A percentile compares a stretch with the other conserved stretches of the same genome.
These are phyloP conservation scores for Porites lobata DNA, from an alignment of 92 coral and sea anemone species.

Conservation along the genomic window DNA sequence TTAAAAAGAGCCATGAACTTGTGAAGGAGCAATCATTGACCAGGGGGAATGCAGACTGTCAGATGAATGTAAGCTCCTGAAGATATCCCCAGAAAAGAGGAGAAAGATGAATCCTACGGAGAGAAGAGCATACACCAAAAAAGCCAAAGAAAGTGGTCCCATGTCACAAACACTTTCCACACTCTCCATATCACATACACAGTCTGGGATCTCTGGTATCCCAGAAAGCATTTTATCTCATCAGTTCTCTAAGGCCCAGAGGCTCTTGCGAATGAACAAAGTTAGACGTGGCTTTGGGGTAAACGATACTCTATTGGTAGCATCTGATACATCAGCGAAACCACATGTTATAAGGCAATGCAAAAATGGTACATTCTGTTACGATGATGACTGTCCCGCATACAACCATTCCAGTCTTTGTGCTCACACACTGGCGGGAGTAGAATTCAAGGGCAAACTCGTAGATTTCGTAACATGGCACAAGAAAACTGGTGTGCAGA, in stretches of 20 bases:
- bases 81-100: conserved; percentile 26
- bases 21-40: conserved; percentile 57
- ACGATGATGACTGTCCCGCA: conserved; percentile 53
- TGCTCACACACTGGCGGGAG: no score
- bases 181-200: background rate
- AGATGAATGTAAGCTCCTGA: conserved; percentile 45
- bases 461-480: no score
- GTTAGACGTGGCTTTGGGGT: conserved; percentile 6
- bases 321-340: no score
- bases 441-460: no score
- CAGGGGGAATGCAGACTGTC: conserved; percentile 62
- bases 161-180: no score
- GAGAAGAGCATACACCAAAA: no score
- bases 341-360: no score
- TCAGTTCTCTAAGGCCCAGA: conserved; percentile 53
- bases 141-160: no score
- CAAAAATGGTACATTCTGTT: background rate
- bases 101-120: no score
- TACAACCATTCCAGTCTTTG: conserved; percentile 20
- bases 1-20: conserved; percentile 40
- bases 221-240: conserved; percentile 50
- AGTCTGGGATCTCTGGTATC: conserved; percentile 48
- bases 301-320: no score
- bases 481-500: no score
- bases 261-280: conserved; percentile 55